These are phyloP conservation scores for Dasysyrphus tricinctus DNA, from an alignment of 2,888 invertebrate species.

Conservation along the genomic window DNA sequence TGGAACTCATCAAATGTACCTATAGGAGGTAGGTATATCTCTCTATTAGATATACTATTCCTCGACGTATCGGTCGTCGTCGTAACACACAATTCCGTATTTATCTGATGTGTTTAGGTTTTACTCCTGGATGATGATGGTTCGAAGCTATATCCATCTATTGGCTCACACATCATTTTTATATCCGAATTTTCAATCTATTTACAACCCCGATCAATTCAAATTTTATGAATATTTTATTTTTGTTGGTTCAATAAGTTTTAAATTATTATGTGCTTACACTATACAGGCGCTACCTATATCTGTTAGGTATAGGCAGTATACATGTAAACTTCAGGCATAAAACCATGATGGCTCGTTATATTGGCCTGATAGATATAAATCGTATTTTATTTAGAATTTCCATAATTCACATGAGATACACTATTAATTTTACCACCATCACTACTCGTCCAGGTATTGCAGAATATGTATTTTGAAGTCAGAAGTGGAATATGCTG, in stretches of 20 bases:
- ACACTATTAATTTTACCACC: slow-evolving; percentile 46
- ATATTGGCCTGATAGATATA: slow-evolving; percentile 37
- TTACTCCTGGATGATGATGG: slow-evolving; percentile 30
- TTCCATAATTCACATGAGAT: slow-evolving; percentile 67
- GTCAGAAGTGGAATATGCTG: background rate
- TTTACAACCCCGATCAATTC: slow-evolving; percentile 57
- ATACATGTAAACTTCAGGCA: background rate
- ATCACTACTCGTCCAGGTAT: slow-evolving; percentile 15
- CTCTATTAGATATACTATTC: slow-evolving; percentile 7
- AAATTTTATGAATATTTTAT: slow-evolving; percentile 56
- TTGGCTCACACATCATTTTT: slow-evolving; percentile 7
- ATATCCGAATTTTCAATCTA: slow-evolving; percentile 57
- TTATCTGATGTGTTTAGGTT: slow-evolving; percentile 28
- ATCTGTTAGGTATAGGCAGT: background rate
- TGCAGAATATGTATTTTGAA: background rate
- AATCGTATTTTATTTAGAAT: slow-evolving; percentile 62
- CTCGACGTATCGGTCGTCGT: background rate
- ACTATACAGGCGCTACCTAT: background rate
- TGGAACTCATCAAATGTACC: slow-evolving; percentile 33
- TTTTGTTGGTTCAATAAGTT: slow-evolving; percentile 15
- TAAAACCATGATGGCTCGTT: background rate
- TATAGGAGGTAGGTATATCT: background rate
- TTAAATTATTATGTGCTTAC: slow-evolving; percentile 36
- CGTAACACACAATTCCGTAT: slow-evolving; percentile 19
- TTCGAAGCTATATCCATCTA: background rate